These are phyloP conservation scores for Sebastes matsubarae DNA, from an alignment of 2,797 vertebrate species.

Conservation along the genomic window DNA sequence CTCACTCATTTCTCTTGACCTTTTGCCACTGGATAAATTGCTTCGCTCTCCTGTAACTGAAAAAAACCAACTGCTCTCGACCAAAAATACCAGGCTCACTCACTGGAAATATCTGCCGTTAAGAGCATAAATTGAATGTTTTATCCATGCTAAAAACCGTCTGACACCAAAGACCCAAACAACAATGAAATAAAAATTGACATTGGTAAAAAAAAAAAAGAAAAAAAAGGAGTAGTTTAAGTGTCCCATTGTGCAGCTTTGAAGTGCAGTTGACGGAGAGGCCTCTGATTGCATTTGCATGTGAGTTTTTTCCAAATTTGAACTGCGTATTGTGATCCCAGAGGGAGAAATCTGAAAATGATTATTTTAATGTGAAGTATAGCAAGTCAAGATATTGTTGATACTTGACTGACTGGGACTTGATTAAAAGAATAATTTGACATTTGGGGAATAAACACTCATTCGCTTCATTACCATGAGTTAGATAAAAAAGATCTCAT, in stretches of 20 bases:
- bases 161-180: slow-evolving; percentile 19
- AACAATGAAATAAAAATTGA: slow-evolving; percentile 15
- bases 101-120: slow-evolving; percentile 2
- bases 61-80: background rate
- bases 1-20: slow-evolving; percentile 46
- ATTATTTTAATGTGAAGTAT: background rate
- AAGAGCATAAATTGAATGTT: slow-evolving; percentile 18
- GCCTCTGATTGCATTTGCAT: slow-evolving; percentile 45
- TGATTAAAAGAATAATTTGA: background rate
- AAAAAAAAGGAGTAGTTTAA: background rate
- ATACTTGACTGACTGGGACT: background rate
- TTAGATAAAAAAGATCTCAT: background rate
- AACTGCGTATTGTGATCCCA: background rate
- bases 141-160: background rate
- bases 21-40: slow-evolving; percentile 35
- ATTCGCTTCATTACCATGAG: background rate
- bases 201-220: background rate
- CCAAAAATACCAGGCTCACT: background rate
- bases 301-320: slow-evolving; percentile 1
- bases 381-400: background rate
- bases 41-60: slow-evolving; percentile 4
- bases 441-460: background rate
- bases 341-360: background rate
- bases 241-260: slow-evolving; percentile 21
- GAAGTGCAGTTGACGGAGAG: slow-evolving; percentile 18